phyloP scores from a whole-genome alignment of 2,113 vertebrate genomes.

The Hemichromis elongatus region DNA sequence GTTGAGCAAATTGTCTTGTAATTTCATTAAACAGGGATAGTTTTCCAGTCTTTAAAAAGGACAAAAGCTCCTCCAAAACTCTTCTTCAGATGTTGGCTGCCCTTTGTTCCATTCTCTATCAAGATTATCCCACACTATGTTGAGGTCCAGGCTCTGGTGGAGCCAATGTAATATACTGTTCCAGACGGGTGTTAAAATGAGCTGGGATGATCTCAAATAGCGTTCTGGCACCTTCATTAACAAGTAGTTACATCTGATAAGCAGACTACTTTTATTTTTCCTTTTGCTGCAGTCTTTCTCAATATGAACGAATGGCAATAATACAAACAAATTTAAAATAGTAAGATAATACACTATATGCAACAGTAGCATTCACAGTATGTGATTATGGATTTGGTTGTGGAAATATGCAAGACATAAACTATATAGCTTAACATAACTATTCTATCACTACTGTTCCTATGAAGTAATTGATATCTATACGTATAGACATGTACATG shows the following conservation, averaged over 20 bases:
- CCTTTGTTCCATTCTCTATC: background rate
- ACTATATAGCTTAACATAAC: too few relatives aligned
- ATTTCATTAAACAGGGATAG: background rate
- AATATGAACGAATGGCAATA: background rate
- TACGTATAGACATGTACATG: too few relatives aligned
- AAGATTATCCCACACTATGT: background rate
- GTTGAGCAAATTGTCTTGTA: background rate
- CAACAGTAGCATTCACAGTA: too few relatives aligned
- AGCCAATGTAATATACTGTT: background rate
- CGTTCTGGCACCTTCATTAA: background rate
- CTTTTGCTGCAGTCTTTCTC: background rate
- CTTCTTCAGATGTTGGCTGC: background rate
- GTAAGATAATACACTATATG: too few relatives aligned
- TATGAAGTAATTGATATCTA: too few relatives aligned
- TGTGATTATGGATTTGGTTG: too few relatives aligned
- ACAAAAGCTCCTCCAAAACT: background rate
- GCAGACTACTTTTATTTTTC: background rate
- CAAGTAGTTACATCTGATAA: background rate
- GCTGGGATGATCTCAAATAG: background rate
- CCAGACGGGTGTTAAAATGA: background rate
- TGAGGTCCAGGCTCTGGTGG: background rate
- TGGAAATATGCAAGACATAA: too few relatives aligned
- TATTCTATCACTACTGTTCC: too few relatives aligned
- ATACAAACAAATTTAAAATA: too few relatives aligned
- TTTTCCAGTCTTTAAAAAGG: background rate